These are phyloP conservation scores for Microctonus brassicae DNA, from an alignment of 2,888 invertebrate genomes.

Conservation along the genomic window DNA sequence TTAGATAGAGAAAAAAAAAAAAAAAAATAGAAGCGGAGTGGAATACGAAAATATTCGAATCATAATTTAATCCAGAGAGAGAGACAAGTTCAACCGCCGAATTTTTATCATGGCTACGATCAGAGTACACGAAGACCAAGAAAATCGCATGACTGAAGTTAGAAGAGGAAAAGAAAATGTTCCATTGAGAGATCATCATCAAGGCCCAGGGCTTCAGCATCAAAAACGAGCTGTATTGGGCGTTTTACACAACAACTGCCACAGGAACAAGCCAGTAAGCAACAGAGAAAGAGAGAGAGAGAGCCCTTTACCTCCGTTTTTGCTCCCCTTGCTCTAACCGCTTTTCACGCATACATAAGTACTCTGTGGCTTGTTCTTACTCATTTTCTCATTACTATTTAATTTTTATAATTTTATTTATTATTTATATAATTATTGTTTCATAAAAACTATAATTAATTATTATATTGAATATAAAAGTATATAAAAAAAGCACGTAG, in stretches of 20 bases:
- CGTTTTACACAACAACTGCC: constrained; percentile 74
- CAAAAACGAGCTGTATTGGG: constrained; percentile 77
- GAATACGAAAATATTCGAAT: not conserved
- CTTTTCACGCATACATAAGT: constrained; percentile 1
- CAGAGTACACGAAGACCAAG: constrained; percentile 83
- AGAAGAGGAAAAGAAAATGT: constrained; percentile 73
- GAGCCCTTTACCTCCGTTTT: constrained; percentile 47
- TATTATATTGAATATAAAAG: no score
- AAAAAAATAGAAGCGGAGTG: not conserved
- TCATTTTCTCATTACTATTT: not conserved
- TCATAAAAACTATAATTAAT: no score
- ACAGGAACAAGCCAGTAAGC: constrained; percentile 73
- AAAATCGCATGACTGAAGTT: constrained; percentile 74
- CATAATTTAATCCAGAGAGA: not conserved
- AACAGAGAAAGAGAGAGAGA: no score
- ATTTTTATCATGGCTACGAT: constrained; percentile 77
- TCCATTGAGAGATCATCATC: constrained; percentile 46
- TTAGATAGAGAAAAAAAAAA: constrained; percentile 6
- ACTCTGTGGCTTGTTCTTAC: not conserved
- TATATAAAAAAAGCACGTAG: no score
- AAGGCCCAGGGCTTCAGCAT: constrained; percentile 45
- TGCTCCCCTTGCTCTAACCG: constrained; percentile 17
- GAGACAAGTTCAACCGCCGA: constrained; percentile 6
- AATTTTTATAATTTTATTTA: constrained; percentile 3
- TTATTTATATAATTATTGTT: no score